These are phyloP conservation scores for Muscicapa striata DNA, from an alignment of 2,797 vertebrate genomes.

Conservation along the genomic window DNA sequence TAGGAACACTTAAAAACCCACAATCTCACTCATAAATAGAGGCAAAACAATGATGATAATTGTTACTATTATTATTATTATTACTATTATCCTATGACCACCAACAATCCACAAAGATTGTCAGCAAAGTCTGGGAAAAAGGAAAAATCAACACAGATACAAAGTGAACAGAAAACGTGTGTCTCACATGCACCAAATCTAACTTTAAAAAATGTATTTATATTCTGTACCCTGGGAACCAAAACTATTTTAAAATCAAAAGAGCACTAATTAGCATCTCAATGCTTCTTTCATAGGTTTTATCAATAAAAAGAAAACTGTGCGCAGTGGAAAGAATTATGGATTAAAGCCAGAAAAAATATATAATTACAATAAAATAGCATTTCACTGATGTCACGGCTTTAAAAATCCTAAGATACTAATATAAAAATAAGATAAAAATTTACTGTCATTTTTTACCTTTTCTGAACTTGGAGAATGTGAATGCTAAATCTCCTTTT, in stretches of 20 bases:
- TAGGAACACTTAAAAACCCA: neutral
- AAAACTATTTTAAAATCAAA: neutral
- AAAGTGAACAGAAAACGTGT: accelerated
- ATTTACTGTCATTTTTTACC: neutral
- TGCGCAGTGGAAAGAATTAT: neutral
- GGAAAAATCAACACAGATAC: neutral
- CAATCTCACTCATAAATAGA: neutral
- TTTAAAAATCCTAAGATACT: neutral
- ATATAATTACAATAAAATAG: neutral
- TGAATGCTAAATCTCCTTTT: neutral
- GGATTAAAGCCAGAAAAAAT: neutral
- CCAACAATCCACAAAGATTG: neutral
- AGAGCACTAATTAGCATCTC: neutral
- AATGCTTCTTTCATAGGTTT: neutral
- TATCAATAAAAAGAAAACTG: neutral
- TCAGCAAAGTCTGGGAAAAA: neutral
- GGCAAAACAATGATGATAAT: neutral
- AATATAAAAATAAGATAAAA: neutral
- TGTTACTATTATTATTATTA: neutral
- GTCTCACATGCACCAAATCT: accelerated
- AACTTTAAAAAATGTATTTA: neutral
- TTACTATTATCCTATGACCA: neutral
- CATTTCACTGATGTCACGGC: neutral
- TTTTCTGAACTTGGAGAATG: neutral
- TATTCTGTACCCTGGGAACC: neutral